phyloP scores from a whole-genome alignment of 2,113 vertebrate species.

The Glaucidium brasilianum region DNA sequence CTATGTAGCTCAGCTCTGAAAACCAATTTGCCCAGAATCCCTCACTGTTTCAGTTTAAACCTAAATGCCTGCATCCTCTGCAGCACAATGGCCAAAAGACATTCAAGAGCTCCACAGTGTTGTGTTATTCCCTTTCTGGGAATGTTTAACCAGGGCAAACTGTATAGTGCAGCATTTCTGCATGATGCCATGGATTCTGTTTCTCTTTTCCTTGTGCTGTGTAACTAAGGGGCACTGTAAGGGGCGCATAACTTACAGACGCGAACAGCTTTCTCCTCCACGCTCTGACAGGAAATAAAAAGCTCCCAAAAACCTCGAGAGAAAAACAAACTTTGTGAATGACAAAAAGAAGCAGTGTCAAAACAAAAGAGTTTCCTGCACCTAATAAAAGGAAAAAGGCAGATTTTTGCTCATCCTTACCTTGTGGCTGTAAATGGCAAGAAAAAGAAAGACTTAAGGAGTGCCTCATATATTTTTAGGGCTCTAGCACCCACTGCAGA shows the following conservation, averaged over 20 bases:
- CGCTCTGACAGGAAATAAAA: conserved; percentile 35
- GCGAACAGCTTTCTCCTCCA: conserved; percentile 1
- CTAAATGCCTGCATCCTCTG: not conserved
- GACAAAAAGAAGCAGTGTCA: conserved; percentile 10
- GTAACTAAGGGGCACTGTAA: conserved; percentile 59
- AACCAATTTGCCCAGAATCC: not conserved
- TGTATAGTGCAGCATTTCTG: conserved; percentile 33
- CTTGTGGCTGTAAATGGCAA: not conserved
- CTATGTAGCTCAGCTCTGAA: not conserved
- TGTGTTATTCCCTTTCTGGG: conserved; percentile 44
- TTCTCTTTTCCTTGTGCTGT: conserved; percentile 47
- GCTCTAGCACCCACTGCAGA: not conserved
- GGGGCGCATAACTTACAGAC: conserved; percentile 16
- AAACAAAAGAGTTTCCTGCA: not conserved
- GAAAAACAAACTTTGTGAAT: conserved; percentile 9
- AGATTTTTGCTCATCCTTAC: not conserved
- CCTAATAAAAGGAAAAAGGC: not conserved
- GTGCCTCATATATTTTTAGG: rapidly evolving
- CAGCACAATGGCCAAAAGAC: not conserved
- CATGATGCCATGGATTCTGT: conserved; percentile 42
- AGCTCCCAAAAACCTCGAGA: not conserved
- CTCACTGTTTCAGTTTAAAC: not conserved
- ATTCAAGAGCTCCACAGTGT: not conserved
- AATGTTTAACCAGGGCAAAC: conserved; percentile 50
- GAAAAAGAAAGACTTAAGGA: not conserved